phyloP scores from a whole-genome alignment of 1,140 invertebrate genomes.

The Chelonus insularis region DNA sequence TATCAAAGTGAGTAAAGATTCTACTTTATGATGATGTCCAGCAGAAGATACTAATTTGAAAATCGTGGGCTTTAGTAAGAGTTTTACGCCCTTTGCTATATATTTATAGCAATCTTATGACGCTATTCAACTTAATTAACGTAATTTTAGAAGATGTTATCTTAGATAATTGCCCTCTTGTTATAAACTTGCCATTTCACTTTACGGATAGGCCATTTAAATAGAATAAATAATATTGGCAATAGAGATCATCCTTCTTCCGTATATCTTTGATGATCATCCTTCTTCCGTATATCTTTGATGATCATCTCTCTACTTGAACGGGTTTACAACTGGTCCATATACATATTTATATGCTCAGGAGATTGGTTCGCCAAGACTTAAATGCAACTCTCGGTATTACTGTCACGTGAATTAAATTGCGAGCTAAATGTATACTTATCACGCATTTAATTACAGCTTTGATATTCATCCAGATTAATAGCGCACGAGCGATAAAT shows the following conservation, averaged over 20 bases:
- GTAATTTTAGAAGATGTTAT: not conserved
- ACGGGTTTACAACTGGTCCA: constrained; percentile 18
- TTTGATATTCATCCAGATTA: constrained; percentile 21
- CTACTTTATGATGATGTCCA: constrained; percentile 21
- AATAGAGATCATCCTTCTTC: not conserved
- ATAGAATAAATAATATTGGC: not conserved
- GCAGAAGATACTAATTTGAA: constrained; percentile 17
- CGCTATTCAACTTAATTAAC: not conserved
- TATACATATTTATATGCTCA: constrained; percentile 14
- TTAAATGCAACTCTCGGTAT: not conserved
- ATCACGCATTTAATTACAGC: constrained; percentile 27
- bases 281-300: not conserved
- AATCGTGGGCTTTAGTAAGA: constrained; percentile 8
- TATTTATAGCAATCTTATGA: not conserved
- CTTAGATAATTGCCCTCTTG: too few species aligned
- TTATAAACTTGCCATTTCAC: too few species aligned
- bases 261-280: not conserved
- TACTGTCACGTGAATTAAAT: constrained; percentile 23
- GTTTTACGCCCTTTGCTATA: not conserved
- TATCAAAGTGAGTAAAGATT: constrained; percentile 25
- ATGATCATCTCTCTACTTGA: constrained; percentile 13
- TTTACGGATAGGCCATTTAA: not conserved
- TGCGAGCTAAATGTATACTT: constrained; percentile 20
- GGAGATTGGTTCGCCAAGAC: constrained; percentile 6
- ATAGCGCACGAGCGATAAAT: constrained; percentile 13